Evolutionary conservation across 2,888 invertebrate genomes (phyloP), one percentile per base, ranked within the genome.

Genomic region (Drosophila dives): DNA sequence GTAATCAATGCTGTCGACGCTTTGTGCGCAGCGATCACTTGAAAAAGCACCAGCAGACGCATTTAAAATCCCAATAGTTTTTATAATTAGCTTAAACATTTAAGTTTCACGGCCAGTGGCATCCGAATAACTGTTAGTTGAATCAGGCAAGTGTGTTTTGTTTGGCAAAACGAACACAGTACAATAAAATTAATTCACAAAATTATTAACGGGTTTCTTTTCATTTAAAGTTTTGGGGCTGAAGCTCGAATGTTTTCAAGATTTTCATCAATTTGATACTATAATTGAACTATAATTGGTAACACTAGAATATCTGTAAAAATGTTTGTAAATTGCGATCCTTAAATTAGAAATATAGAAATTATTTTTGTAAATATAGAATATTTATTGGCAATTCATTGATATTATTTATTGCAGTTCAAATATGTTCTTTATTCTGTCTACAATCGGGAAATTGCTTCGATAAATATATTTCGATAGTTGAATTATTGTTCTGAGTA

Each of bases 1-100:
- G 92, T 53, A 79, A 70, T 11, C 82, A 89, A 54, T 92, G 92
- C 65, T 83, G 85, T 36, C 90, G 91, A 32, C 85, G 91, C 15
- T 92, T 92, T 61, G 86, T 91, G 51, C 87, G 92, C 40, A 91
- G 91, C 67, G 92, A 92, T 74, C 92, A 92, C 60, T 82, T 92
- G 17, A 92, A 92, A 61, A 92, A 92, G 49, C 92, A 92, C 65
- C 76, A 92, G 51, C 91, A 91, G 73, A 91, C 91, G 60, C 92
- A 92, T 80, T 83, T 78, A 58, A 89, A 89, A 64, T 75, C 83
- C 60, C 82, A 84, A 81, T 83, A 91, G 91, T 70, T 83, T 80
- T 73, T 49, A 40, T 68, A 74, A 65, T 62, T 75, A 86, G 42
- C 29, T 42, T 42, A 56, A 32, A 53, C 34, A 60, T 61, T 67